Conservation (phyloP, 2,113 vertebrate genomes). For the Ceyx melanurus region DNA sequence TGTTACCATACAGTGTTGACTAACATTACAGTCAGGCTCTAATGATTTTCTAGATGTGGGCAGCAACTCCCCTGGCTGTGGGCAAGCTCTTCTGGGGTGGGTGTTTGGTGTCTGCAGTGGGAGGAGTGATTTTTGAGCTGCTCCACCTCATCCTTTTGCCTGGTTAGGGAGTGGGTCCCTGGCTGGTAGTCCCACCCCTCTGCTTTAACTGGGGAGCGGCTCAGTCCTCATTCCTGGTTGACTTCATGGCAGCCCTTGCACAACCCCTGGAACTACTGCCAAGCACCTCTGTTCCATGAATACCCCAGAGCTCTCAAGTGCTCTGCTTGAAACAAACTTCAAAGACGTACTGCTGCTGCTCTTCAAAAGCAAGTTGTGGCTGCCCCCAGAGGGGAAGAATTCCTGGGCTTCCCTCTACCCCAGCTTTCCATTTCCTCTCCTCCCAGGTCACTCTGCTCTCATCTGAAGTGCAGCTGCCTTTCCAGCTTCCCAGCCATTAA, state of each 20-base stretch:
- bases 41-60: neutral
- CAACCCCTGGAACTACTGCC: slow-evolving; percentile 11
- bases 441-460: accelerated
- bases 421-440: neutral
- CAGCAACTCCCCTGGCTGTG: neutral
- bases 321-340: slow-evolving; percentile 12
- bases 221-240: neutral
- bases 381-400: slow-evolving; percentile 25
- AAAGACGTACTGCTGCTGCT: neutral
- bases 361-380: slow-evolving; percentile 15
- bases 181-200: neutral
- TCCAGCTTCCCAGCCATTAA: neutral
- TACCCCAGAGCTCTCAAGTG: neutral
- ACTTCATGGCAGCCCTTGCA: slow-evolving; percentile 27
- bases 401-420: neutral
- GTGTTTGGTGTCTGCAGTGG: neutral
- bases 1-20: neutral
- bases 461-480: neutral
- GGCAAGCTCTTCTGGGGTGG: neutral
- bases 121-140: neutral
- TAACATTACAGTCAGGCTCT: neutral
- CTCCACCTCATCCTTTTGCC: neutral
- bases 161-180: neutral
- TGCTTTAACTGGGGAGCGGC: neutral
- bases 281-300: slow-evolving; percentile 17